A percentile compares a stretch with the other conserved stretches of the same genome.
phyloP scores from a whole-genome alignment of 2,797 vertebrate genomes.

The Enteromius viviparus region DNA sequence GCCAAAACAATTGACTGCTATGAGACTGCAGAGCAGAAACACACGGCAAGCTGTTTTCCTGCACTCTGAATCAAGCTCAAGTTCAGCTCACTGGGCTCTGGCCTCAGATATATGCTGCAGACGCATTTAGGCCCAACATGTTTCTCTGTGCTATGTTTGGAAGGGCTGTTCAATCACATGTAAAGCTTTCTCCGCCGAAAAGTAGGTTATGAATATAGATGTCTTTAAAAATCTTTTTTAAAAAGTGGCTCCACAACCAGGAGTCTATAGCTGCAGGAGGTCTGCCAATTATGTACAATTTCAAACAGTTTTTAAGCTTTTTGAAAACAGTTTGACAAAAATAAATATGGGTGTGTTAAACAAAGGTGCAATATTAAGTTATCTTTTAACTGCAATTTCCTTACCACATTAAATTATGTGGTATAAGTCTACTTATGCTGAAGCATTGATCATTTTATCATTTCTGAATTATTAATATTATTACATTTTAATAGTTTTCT shows the following conservation, averaged over 20 bases:
- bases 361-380: neutral
- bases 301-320: neutral
- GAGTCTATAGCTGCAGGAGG: neutral
- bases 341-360: neutral
- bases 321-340: neutral
- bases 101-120: slow-evolving; percentile 2
- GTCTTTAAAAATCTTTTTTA: neutral
- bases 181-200: neutral
- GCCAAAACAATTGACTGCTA: slow-evolving; percentile 61
- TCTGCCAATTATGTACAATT: slow-evolving; percentile 1
- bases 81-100: slow-evolving; percentile 18
- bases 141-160: neutral
- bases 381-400: neutral
- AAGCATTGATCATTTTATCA: too few species aligned
- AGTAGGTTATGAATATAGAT: slow-evolving; percentile 11
- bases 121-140: neutral
- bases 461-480: too few species aligned
- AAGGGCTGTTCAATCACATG: neutral
- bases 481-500: too few species aligned
- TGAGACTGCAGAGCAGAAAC: slow-evolving; percentile 45
- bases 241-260: neutral
- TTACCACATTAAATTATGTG: too few species aligned
- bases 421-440: too few species aligned
- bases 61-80: slow-evolving; percentile 34
- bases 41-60: slow-evolving; percentile 15